Base-by-base conservation (phyloP, 2,888 invertebrate species). In the Sylvicola fuscatus region DNA sequence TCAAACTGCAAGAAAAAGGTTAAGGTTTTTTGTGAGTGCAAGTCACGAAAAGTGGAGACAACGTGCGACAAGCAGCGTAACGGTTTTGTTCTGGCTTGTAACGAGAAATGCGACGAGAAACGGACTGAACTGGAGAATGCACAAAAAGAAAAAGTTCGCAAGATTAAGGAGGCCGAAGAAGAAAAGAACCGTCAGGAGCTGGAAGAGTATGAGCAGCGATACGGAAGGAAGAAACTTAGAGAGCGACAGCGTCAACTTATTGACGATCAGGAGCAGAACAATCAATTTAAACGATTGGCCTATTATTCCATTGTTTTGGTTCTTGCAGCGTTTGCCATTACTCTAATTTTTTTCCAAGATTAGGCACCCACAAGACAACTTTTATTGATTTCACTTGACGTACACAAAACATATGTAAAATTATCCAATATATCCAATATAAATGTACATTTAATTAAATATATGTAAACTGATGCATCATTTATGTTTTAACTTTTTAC, bases 1-100 rank as follows among this genome's bases (percentile, higher is more conserved):
- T 72, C 76, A 40, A 52, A 59, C 1, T 92, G 92, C 50, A 70
- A 68, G 37, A 81, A 81, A 49, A 86, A 82, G 53, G 69, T 86
- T 0, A 81, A 79, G 53, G 56, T 84, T 0, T 63, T 67, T 38
- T 92, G 92, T 46, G 58, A 64, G 26, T 92, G 92, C 52, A 77
- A 77, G 44, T 68, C 78, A 39, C 56, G 80, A 6, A 84, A 78
- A 53, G 68, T 70, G 46, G 78, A 86, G 45, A 62, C 76, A 40
- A 60, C 67, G 1, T 86, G 86, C 46, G 70, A 72, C 44, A 52
- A 61, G 28, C 64, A 70, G 21, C 55, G 65, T 3, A 43, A 44
- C 2, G 52, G 52, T 3, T 44, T 39, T n/a, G 31, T 37, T 11
- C 52, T 82, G 2, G 46, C 51, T 1, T 82, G 81, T 48, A 76